phyloP scores from a whole-genome alignment of 2,888 invertebrate species.

The Agapostemon virescens region DNA sequence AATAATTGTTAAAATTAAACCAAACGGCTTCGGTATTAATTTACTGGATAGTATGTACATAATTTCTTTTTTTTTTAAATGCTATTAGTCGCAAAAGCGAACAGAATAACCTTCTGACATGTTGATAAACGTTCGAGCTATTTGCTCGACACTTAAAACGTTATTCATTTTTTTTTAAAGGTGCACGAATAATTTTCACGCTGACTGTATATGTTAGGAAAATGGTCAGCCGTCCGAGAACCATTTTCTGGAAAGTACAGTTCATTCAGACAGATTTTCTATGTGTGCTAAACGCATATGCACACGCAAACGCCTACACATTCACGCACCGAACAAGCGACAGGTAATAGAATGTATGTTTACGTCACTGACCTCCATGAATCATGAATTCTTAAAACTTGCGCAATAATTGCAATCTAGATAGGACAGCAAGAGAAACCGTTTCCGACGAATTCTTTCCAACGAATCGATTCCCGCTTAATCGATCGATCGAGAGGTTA shows the following conservation, averaged over 20 bases:
- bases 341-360: slow-evolving; percentile 24
- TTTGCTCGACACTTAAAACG: too few relatives aligned
- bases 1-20: too few relatives aligned
- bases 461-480: slow-evolving; percentile 10
- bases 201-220: too few relatives aligned
- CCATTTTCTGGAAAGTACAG: background rate
- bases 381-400: slow-evolving; percentile 44
- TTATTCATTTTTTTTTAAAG: too few relatives aligned
- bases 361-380: slow-evolving; percentile 48
- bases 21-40: too few relatives aligned
- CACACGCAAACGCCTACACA: background rate
- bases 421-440: slow-evolving; percentile 12
- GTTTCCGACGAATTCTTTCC: background rate
- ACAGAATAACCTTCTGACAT: too few relatives aligned
- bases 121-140: too few relatives aligned
- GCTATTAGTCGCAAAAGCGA: too few relatives aligned
- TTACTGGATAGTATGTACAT: too few relatives aligned
- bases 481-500: slow-evolving; percentile 13
- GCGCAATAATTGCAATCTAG: slow-evolving; percentile 29
- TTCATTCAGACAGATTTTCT: background rate
- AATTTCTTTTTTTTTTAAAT: too few relatives aligned
- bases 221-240: too few relatives aligned
- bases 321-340: background rate
- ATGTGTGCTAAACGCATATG: background rate
- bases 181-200: too few relatives aligned